Evolutionary conservation across 1,140 invertebrate genomes (phyloP), one percentile per base, ranked within the genome.

Genomic region (Agrilus planipennis): DNA sequence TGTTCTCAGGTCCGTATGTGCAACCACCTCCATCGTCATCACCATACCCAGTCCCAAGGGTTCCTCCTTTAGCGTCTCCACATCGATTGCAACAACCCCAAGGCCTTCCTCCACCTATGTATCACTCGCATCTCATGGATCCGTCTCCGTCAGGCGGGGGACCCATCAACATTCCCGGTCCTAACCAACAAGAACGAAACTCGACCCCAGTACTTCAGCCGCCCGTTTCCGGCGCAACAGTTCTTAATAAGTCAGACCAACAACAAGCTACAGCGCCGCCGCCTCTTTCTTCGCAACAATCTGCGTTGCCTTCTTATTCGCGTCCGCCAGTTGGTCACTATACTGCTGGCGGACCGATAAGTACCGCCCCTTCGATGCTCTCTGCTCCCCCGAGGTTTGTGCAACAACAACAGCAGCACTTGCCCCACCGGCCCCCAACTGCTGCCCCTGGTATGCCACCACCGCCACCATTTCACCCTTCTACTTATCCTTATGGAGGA

Each of bases 71-170:
- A n/a, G 30, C 19, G 16, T 41, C 30, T 27, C 50, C 14, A 30
- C 27, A 22, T 12, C 15, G 25, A 14, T 29, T 30, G 18, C 31
- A 43, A 12, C 17, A 38, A 29, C 42, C 37, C 4, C 18, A 34
- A n/a, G 16, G 17, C n/a, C 17, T 41, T 4, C 51, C 54, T 15
- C 52, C 54, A 0, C 63, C 63, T 12, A 58, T 71, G 45, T 72
- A 70, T 44, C 66, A 68, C 18, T 60, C 67, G 0, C 68, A 71
- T 44, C 68, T 70, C 50, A 58, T 73, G 62, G 71, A 73, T 41
- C 70, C 70, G 0, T 70, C 69, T 3, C 70, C 71, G 0, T 69
- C 69, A 1, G 69, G 69, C 4, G 69, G 69, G 10, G 68, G 69
- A 14, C 64, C 68, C 0, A 70, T 72, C 27, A 53, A 44, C 30